Base-by-base conservation (phyloP, 1,140 invertebrate species). In the Radopholus similis region DNA sequence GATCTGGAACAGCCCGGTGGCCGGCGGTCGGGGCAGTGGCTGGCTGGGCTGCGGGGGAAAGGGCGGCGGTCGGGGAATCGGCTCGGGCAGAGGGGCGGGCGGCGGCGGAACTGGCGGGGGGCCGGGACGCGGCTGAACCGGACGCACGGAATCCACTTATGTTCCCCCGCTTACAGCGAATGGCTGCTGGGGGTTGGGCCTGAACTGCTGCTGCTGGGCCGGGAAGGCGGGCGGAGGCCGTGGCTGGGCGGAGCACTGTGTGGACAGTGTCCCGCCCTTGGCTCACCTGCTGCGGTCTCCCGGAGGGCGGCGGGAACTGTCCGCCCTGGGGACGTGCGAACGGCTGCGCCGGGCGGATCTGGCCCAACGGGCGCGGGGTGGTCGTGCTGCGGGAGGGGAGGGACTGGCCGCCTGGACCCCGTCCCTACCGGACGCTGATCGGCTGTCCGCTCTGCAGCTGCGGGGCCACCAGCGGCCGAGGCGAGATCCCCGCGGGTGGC, bases 11-110 rank as follows among this genome's bases (percentile, higher is more conserved):
- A 18, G 47, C 15, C 30, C 23, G 1, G 47, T 21, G 51, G 18
- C 60, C 40, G 15, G 69, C 64, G 73, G 64, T 68, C 66, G 28
- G 66, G 53, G 35, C 66, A 64, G 42, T 64, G 71, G 71, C 18
- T 62, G 68, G 23, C 75, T 66, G 32, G 72, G 62, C 65, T 68
- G 72, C 66, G 71, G 65, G 55, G 65, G 64, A 58, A 70, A 70
- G 37, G 65, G 60, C 57, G 21, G 71, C 37, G 40, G 68, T 34
- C 65, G 70, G 65, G 73, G 72, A 15, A 62, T 69, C 47, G 72
- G 75, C 38, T 71, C 73, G n/a, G 60, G 75, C 34, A 62, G 73
- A 18, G 74, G 63, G 4, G 63, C 63, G 64, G 75, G 56, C 34
- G 70, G 66, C 44, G 64, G 49, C 23, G 55, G 64, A 71, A 37